phyloP scores from a whole-genome alignment of 1,140 invertebrate genomes.

The Achroia grisella region DNA sequence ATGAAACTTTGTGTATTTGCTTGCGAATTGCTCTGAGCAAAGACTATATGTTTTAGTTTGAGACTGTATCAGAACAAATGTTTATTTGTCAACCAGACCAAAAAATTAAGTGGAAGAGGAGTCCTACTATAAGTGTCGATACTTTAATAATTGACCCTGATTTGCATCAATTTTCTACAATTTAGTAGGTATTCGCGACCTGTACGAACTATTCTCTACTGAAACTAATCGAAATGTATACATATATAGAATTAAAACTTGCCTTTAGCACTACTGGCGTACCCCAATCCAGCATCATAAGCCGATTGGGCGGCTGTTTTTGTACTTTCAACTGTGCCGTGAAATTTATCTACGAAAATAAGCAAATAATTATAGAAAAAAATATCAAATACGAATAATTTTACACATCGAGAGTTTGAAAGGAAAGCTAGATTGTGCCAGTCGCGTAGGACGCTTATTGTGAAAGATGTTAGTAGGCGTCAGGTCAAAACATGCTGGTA shows the following conservation, averaged over 20 bases:
- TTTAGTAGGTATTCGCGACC: too few species aligned
- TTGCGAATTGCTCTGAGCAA: too few species aligned
- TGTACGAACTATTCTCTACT: too few species aligned
- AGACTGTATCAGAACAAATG: too few species aligned
- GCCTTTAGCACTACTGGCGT: conserved; percentile 27
- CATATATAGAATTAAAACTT: neutral
- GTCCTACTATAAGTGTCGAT: too few species aligned
- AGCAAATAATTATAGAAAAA: conserved; percentile 22
- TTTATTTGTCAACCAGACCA: too few species aligned
- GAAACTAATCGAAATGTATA: neutral
- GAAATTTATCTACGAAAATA: conserved; percentile 49
- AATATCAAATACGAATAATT: conserved; percentile 14
- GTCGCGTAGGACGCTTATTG: neutral
- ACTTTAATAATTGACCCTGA: too few species aligned
- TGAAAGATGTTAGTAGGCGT: neutral
- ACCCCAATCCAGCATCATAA: neutral
- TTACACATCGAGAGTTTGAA: too few species aligned
- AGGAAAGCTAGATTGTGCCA: neutral
- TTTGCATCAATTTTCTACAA: too few species aligned
- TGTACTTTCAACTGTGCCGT: conserved; percentile 50
- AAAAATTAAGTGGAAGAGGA: too few species aligned
- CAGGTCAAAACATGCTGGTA: neutral
- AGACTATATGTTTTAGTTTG: too few species aligned
- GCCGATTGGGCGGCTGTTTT: conserved; percentile 54
- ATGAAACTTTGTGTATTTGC: too few species aligned